Conservation (phyloP, 2,888 invertebrate species). For the Tortricodes alternella region DNA sequence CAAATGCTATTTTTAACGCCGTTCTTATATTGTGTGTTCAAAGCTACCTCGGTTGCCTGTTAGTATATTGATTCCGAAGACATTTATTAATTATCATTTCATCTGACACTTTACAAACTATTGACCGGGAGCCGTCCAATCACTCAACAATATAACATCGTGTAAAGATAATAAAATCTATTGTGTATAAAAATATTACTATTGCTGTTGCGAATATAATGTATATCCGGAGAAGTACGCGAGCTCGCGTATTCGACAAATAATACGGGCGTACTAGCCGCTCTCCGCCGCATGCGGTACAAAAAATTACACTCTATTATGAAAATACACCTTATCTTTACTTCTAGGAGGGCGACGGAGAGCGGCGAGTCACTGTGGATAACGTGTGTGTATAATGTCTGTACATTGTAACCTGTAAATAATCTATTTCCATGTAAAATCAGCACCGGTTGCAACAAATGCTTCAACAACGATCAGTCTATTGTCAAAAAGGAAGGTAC, state of each 20-base stretch:
- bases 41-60: too few species aligned
- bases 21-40: too few species aligned
- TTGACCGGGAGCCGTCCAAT: conserved; percentile 79
- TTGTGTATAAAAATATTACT: conserved; percentile 81
- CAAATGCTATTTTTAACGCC: too few species aligned
- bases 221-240: conserved; percentile 43
- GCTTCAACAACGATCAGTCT: conserved; percentile 81
- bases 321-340: conserved; percentile 69
- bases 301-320: conserved; percentile 72
- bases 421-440: conserved; percentile 77
- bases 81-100: conserved; percentile 52
- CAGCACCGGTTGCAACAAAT: conserved; percentile 82
- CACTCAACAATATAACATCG: conserved; percentile 80
- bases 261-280: conserved; percentile 61
- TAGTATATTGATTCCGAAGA: conserved; percentile 60
- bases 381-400: conserved; percentile 74
- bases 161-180: conserved; percentile 81
- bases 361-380: conserved; percentile 59
- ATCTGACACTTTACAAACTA: conserved; percentile 73
- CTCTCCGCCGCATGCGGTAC: conserved; percentile 60
- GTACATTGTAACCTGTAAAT: conserved; percentile 80
- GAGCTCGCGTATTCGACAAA: conserved; percentile 61
- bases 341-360: conserved; percentile 52
- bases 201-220: conserved; percentile 62
- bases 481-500: conserved; percentile 81